Evolutionary conservation across 2,113 vertebrate genomes (phyloP).

Genomic region (Trinectes maculatus): DNA sequence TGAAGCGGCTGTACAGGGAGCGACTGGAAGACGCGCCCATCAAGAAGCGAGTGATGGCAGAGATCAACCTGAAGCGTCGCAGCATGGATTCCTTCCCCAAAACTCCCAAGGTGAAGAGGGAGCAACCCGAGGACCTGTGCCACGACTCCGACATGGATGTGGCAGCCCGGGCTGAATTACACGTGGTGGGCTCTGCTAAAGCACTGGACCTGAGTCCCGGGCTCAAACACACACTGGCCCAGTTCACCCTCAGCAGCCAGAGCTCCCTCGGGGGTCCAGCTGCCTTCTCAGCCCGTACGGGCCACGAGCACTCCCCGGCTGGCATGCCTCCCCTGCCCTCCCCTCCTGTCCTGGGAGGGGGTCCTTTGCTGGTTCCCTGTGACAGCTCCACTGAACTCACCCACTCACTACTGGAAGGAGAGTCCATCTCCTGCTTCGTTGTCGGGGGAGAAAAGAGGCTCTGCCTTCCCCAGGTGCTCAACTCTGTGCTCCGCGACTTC

Average conservation of each 20-base stretch:
- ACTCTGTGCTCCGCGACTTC: slow-evolving; percentile 96
- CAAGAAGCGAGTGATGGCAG: slow-evolving; percentile 91
- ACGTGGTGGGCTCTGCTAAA: slow-evolving; percentile 80
- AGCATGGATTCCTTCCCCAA: slow-evolving; percentile 81
- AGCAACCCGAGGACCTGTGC: slow-evolving; percentile 86
- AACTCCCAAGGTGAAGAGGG: slow-evolving; percentile 89
- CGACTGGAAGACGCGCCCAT: slow-evolving; percentile 88
- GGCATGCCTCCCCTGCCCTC: slow-evolving; percentile 90
- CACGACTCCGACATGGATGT: slow-evolving; percentile 74
- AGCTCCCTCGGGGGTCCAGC: slow-evolving; percentile 96
- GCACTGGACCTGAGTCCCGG: slow-evolving; percentile 94
- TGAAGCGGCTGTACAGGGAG: slow-evolving; percentile 85
- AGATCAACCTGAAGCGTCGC: slow-evolving; percentile 86
- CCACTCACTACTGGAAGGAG: slow-evolving; percentile 92
- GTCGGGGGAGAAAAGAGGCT: slow-evolving; percentile 98
- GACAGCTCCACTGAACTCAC: slow-evolving; percentile 98
- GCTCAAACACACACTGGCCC: slow-evolving; percentile 95
- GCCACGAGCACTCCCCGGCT: slow-evolving; percentile 87
- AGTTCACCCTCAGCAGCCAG: slow-evolving; percentile 98
- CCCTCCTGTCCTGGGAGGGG: slow-evolving; percentile 90
- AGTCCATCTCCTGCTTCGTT: slow-evolving; percentile 96
- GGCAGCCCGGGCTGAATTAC: slow-evolving; percentile 76
- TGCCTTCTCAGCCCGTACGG: slow-evolving; percentile 93
- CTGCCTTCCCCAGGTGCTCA: slow-evolving; percentile 96
- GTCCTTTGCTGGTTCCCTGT: slow-evolving; percentile 93